A percentile compares a stretch with the other conserved stretches of the same genome.
phyloP scores from a whole-genome alignment of 2,888 invertebrate genomes.

The Chorisops tibialis region DNA sequence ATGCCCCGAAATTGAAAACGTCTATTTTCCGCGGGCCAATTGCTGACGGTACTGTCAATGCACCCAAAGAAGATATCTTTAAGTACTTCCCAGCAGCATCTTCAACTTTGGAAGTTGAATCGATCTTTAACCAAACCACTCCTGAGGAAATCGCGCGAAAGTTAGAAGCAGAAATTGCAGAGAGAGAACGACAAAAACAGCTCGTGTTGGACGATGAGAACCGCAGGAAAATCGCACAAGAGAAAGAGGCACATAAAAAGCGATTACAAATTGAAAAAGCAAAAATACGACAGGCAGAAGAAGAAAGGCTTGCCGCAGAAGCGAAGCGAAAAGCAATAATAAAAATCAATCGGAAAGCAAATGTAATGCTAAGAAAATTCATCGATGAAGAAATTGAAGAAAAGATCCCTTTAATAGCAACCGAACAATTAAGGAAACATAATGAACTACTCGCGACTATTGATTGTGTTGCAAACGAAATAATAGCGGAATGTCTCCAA shows the following conservation, averaged over 20 bases:
- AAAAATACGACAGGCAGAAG: slow-evolving; percentile 36
- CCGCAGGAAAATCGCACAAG: slow-evolving; percentile 33
- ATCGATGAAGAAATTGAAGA: slow-evolving; percentile 1
- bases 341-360: slow-evolving; percentile 28
- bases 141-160: not conserved
- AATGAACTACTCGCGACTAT: not conserved
- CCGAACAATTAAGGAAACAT: not conserved
- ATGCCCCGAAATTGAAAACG: not conserved
- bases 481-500: slow-evolving; percentile 38
- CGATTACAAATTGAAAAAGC: slow-evolving; percentile 35
- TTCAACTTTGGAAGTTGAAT: no score
- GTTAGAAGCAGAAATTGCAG: slow-evolving; percentile 29
- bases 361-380: slow-evolving; percentile 20
- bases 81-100: slow-evolving; percentile 3
- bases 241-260: slow-evolving; percentile 35
- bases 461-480: not conserved
- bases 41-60: slow-evolving; percentile 25
- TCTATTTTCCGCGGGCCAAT: slow-evolving; percentile 33
- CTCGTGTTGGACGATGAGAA: slow-evolving; percentile 31
- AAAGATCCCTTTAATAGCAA: slow-evolving; percentile 33
- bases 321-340: slow-evolving; percentile 31
- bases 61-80: slow-evolving; percentile 28
- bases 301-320: slow-evolving; percentile 35
- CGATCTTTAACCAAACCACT: no score
- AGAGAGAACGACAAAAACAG: slow-evolving; percentile 26